Evolutionary conservation across 2,797 vertebrate species (phyloP).

Genomic region (Fratercula arctica): DNA sequence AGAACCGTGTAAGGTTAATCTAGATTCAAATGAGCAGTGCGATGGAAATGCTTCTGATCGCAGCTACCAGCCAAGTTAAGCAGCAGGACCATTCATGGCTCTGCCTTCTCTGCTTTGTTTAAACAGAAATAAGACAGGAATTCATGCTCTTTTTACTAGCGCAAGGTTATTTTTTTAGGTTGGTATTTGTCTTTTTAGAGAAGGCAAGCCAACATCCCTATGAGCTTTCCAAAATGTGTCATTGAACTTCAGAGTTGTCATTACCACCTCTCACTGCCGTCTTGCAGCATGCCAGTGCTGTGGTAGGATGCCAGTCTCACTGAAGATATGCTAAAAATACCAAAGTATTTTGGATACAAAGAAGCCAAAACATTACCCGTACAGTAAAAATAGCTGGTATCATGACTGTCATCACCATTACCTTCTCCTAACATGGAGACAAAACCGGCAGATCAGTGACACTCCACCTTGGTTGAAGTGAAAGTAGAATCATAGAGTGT

Average conservation of each 20-base stretch:
- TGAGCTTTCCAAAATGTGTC: conserved; percentile 31
- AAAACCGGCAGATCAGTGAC: neutral
- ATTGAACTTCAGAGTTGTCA: conserved; percentile 19
- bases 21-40: neutral
- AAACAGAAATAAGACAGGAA: neutral
- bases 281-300: neutral
- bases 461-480: neutral
- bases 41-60: neutral
- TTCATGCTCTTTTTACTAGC: neutral
- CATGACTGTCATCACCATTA: neutral
- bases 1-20: neutral
- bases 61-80: neutral
- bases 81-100: neutral
- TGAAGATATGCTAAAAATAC: conserved; percentile 63
- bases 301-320: neutral
- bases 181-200: conserved; percentile 22
- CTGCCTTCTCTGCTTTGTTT: neutral
- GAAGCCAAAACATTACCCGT: conserved; percentile 29
- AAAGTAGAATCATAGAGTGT: neutral
- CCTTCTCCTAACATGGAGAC: conserved; percentile 15
- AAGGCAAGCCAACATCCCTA: conserved; percentile 16
- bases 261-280: conserved; percentile 7
- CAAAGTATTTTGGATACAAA: conserved; percentile 15
- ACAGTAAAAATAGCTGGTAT: conserved; percentile 1
- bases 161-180: neutral